Percentiles rank a stretch among this genome's conserved stretches.
phyloP scores from a whole-genome alignment of 2,888 invertebrate species.

The Apeira syringaria region DNA sequence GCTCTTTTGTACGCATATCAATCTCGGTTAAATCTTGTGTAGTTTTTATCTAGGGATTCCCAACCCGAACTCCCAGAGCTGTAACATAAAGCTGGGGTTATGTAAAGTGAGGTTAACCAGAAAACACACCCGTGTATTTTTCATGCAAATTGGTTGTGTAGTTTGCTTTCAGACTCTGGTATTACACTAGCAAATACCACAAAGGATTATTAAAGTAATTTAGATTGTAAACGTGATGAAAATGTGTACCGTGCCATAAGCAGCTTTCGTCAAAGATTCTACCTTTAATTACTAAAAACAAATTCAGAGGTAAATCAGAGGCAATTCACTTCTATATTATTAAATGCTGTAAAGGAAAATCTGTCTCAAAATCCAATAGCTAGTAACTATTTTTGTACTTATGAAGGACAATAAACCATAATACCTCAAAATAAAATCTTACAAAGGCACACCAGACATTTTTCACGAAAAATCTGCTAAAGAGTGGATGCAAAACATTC shows the following conservation, averaged over 20 bases:
- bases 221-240: too few species aligned
- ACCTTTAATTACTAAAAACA: too few species aligned
- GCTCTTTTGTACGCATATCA: constrained; percentile 23
- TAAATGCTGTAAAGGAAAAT: too few species aligned
- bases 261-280: too few species aligned
- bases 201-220: background rate
- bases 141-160: constrained; percentile 23
- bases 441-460: constrained; percentile 17
- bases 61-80: constrained; percentile 12
- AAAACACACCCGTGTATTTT: constrained; percentile 18
- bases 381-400: background rate
- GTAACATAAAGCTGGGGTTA: constrained; percentile 22
- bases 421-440: constrained; percentile 6
- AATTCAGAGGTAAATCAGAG: too few species aligned
- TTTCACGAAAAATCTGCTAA: constrained; percentile 30
- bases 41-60: constrained; percentile 19
- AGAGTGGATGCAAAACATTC: constrained; percentile 35
- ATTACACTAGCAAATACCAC: constrained; percentile 1
- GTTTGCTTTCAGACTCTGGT: constrained; percentile 13
- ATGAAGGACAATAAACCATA: background rate
- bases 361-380: too few species aligned
- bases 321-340: too few species aligned
- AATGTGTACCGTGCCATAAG: too few species aligned
- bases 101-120: constrained; percentile 18
- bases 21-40: constrained; percentile 24